Evolutionary conservation across 2,113 vertebrate species (phyloP), one percentile per base, ranked within the genome.

Genomic region (Neogale vison): DNA sequence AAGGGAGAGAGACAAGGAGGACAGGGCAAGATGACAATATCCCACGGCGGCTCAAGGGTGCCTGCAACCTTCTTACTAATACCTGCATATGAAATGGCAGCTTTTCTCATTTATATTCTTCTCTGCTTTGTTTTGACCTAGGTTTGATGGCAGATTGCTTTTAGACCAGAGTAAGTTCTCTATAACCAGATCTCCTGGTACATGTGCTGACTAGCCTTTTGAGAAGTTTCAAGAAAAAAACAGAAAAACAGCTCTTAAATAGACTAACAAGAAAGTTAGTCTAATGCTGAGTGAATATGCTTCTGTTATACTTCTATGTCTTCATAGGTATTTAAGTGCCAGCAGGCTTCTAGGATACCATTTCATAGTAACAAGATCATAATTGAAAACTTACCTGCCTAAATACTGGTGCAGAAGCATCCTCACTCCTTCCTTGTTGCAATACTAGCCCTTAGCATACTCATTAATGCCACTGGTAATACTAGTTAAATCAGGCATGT

Each of bases 31-130:
- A 18, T 81, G 88, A 85, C 92, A 96, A 96, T 96, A 97, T 97
- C 76, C 95, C 97, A 89, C 4, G 4, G 50, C 77, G 87, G 96
- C 74, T 95, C 87, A 95, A 74, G 4, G 0, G 94, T 96, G 87
- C 65, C 98, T 95, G 86, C 98, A 97, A 97, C 79, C 96, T 31
- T 90, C 81, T 52, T 93, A 93, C 55, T 72, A 67, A 82, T 42
- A 61, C 57, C 47, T 76, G 74, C 55, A 52, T 67, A 90, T 47
- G 96, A 98, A 98, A 95, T 80, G 95, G 31, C 67, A 83, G 55
- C 12, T 55, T 97, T 96, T 92, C 79, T 94, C 61, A 20, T 96
- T 97, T 94, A 93, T 86, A 83, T 65, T 95, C 93, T 94, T 97
- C 42, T 87, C 69, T 63, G 63, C 89, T 72, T 74, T 55, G 26